phyloP scores from a whole-genome alignment of 2,797 vertebrate genomes.

The Pampus argenteus region DNA sequence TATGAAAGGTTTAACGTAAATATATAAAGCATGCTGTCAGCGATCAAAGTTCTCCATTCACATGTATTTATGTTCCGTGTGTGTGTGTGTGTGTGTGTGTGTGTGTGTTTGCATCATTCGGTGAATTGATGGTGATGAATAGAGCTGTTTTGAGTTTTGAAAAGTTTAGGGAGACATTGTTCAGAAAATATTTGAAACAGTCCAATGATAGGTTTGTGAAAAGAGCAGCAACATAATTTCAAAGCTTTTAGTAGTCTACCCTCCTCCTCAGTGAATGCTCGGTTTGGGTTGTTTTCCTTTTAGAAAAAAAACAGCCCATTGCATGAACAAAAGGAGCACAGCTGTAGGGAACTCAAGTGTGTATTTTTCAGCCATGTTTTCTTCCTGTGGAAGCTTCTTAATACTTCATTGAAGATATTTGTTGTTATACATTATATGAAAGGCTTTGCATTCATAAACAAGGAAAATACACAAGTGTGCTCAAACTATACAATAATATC shows the following conservation, averaged over 20 bases:
- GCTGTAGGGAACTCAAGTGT: background rate
- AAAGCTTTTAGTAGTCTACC: constrained; percentile 17
- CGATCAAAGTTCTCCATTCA: constrained; percentile 9
- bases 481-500: background rate
- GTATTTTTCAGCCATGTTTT: constrained; percentile 5
- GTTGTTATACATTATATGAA: constrained; percentile 3
- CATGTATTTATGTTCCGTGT: background rate
- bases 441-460: constrained; percentile 1
- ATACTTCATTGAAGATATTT: constrained; percentile 6
- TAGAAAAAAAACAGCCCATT: constrained; percentile 6
- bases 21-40: constrained; percentile 4
- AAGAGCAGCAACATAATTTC: constrained; percentile 32
- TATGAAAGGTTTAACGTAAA: constrained; percentile 44
- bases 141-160: constrained; percentile 9
- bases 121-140: background rate
- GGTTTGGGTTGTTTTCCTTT: constrained; percentile 10
- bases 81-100: background rate
- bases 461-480: background rate
- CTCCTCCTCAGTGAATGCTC: constrained; percentile 9
- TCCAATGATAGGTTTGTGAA: constrained; percentile 39
- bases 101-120: background rate
- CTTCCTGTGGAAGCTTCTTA: background rate
- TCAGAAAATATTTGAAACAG: constrained; percentile 15
- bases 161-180: constrained; percentile 21
- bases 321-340: constrained; percentile 24